These are phyloP conservation scores for Calyptommatus sinebrachiatus DNA, from an alignment of 2,113 vertebrate species.

Conservation along the genomic window DNA sequence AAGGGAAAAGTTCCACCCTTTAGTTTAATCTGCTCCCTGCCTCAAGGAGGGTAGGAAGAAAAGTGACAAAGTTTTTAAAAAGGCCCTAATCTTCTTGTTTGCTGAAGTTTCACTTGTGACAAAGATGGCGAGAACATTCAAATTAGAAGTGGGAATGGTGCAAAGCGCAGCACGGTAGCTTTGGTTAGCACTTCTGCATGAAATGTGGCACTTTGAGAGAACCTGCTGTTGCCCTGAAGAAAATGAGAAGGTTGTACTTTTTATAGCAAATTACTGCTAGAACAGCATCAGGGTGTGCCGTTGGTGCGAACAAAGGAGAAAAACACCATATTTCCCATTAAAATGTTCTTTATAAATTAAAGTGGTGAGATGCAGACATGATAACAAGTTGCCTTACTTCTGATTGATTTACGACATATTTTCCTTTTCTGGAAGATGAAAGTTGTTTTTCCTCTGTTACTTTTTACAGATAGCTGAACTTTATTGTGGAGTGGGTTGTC, in stretches of 20 bases:
- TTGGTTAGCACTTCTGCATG: slow-evolving; percentile 57
- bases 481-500: background rate
- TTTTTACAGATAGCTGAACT: slow-evolving; percentile 7
- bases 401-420: slow-evolving; percentile 11
- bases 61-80: slow-evolving; percentile 29
- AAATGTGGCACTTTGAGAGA: slow-evolving; percentile 53
- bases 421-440: slow-evolving; percentile 9
- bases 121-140: slow-evolving; percentile 50
- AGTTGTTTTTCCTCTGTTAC: background rate
- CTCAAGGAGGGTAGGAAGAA: background rate
- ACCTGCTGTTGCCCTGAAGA: slow-evolving; percentile 52
- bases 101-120: slow-evolving; percentile 41
- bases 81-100: slow-evolving; percentile 31
- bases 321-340: slow-evolving; percentile 22
- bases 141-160: slow-evolving; percentile 49
- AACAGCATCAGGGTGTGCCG: slow-evolving; percentile 27
- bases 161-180: slow-evolving; percentile 48
- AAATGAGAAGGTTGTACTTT: slow-evolving; percentile 42
- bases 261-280: slow-evolving; percentile 42
- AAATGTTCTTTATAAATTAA: slow-evolving; percentile 28
- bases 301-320: slow-evolving; percentile 34
- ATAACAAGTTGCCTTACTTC: slow-evolving; percentile 18
- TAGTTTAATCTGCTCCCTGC: background rate
- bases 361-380: slow-evolving; percentile 11
- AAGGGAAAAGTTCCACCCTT: background rate